These are phyloP conservation scores for Polypedilum pembai DNA, from an alignment of 1,140 invertebrate species.

Conservation along the genomic window DNA sequence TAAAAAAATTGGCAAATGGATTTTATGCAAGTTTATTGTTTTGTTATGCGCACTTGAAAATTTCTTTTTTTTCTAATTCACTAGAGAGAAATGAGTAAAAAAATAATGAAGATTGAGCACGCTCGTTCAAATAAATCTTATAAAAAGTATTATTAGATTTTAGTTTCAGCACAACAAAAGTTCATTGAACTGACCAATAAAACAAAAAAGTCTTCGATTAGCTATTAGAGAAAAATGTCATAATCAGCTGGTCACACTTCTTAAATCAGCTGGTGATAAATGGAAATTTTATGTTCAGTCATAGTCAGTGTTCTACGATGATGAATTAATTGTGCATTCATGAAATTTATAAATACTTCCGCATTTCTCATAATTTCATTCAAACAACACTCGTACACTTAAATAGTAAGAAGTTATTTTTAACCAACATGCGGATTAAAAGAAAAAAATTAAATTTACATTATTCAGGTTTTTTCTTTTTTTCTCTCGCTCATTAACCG, in stretches of 20 bases:
- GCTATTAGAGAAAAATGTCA: background rate
- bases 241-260: background rate
- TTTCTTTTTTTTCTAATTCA: background rate
- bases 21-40: background rate
- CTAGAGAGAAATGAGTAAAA: background rate
- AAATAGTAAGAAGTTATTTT: no score
- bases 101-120: background rate
- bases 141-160: background rate
- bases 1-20: background rate
- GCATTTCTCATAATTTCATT: background rate
- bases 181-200: background rate
- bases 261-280: constrained; percentile 16
- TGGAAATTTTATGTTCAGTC: background rate
- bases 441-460: no score
- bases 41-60: background rate
- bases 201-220: no score
- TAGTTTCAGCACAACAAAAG: background rate
- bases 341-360: background rate
- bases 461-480: no score
- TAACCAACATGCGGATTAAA: no score
- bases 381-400: no score
- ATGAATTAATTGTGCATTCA: constrained; percentile 8
- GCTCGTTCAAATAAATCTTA: background rate
- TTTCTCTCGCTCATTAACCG: no score
- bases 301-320: background rate